Base-by-base conservation (phyloP, 2,888 invertebrate species). In the Frankliniella fusca region DNA sequence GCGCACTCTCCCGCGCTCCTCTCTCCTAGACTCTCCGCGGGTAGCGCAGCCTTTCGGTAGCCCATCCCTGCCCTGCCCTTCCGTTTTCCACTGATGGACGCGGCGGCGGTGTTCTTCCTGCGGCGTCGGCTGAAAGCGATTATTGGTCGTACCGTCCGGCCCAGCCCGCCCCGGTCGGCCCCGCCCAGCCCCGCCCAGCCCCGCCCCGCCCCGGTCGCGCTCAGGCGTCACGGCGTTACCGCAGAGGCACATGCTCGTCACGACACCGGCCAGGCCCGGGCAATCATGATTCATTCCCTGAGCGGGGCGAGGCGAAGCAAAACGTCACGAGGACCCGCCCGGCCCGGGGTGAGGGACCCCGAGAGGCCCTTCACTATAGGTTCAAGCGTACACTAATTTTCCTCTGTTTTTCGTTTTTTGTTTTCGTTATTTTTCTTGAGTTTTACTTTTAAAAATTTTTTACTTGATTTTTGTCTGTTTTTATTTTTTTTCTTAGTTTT, bases 1-100 rank as follows among this genome's bases (percentile, higher is more conserved):
- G n/a, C n/a, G 81, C 81, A n/a, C 28, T 81, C 80, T 82, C 81
- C n/a, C 23, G 27, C 18, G 27, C 18, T 18, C 18, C 8, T 7
- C 18, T 54, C 18, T 54, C 54, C 54, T 18, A 2, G 3, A 2
- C 54, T 18, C 54, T 54, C 54, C 18, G 2, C 54, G 9, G 9
- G 9, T 12, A 11, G 9, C 50, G 50, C 10, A 12, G 50, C 50
- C 50, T 50, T 54, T 7, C 11, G 54, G 18, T 11, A 54, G 54
- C 11, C 18, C 15, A 2, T 54, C 54, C 54, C 11, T n/a, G n/a
- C n/a, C n/a, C n/a, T n/a, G n/a, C n/a, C n/a, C n/a, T n/a, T n/a
- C n/a, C n/a, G n/a, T n/a, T n/a, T n/a, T n/a, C n/a, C n/a, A n/a
- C n/a, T 38, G 38, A 38, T 5, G 38, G 38, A 5, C 38, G 38